Evolutionary conservation across 2,888 invertebrate genomes (phyloP), one percentile per base, ranked within the genome.

Genomic region (Parnassius apollo): DNA sequence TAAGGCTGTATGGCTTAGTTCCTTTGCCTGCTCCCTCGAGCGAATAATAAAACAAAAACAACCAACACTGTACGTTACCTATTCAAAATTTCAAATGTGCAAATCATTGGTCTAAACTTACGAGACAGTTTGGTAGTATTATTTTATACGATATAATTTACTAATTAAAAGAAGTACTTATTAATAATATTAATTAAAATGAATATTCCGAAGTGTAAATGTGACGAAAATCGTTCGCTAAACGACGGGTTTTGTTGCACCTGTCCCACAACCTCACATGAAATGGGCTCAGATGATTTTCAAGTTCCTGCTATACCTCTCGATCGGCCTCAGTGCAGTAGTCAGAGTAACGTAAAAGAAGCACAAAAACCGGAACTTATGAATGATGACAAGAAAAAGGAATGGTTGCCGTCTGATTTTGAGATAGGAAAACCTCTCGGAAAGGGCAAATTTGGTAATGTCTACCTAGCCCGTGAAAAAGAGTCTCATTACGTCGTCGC

Each of bases 371-470:
- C 65, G 35, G 82, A 81, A 9, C 49, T 62, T 9, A 75, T 72
- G 56, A 78, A 73, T 65, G 82, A 83, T 18, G 84, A 82, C n/a
- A 88, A 86, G 80, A 93, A 83, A 82, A 93, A 88, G 73, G 91
- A 82, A 48, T 97, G 97, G 97, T 91, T 94, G 0, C 84, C 99
- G 44, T 91, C 94, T 1, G 96, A 98, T 85, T 99, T 99, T 85
- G 98, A 99, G 77, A 95, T 99, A 72, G 99, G 99, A 0, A 94
- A 95, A 63, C 96, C 98, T 1, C 89, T 99, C 18, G 99, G 99
- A 0, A 96, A 97, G 88, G 99, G 99, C 69, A 99, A 98, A 92
- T 99, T 99, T 87, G 99, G 99, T 3, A 98, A 97, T 86, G 99
- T 99, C 1, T 99, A 98, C 83, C 91, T 99, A 73, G 99, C 98